phyloP scores from a whole-genome alignment of 2,797 vertebrate genomes.

The Coluber constrictor region DNA sequence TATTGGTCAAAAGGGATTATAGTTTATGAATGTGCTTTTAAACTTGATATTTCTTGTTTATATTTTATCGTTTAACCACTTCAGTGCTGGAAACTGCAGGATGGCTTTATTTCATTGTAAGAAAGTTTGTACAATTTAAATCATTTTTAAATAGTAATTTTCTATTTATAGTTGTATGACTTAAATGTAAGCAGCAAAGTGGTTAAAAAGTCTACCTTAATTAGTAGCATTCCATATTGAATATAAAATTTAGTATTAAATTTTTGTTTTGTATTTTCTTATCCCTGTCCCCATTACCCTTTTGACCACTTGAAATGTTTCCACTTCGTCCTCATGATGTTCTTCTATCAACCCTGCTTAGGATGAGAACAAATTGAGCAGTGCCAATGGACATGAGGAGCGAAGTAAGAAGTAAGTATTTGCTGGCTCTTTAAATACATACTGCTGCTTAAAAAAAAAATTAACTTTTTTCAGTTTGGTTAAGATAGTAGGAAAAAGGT shows the following conservation, averaged over 20 bases:
- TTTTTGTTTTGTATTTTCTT: slow-evolving; percentile 92
- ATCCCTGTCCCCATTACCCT: slow-evolving; percentile 85
- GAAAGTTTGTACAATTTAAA: slow-evolving; percentile 69
- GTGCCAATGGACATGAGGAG: slow-evolving; percentile 90
- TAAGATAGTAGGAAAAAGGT: not conserved
- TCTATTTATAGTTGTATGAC: slow-evolving; percentile 69
- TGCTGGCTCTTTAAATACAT: not conserved
- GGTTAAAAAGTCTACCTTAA: slow-evolving; percentile 79
- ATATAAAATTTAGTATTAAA: slow-evolving; percentile 81
- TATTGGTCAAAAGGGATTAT: slow-evolving; percentile 80
- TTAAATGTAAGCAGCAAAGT: slow-evolving; percentile 79
- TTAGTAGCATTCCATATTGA: slow-evolving; percentile 76
- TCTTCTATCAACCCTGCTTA: slow-evolving; percentile 99
- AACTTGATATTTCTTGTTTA: slow-evolving; percentile 68
- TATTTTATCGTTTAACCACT: slow-evolving; percentile 74
- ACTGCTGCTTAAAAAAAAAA: not conserved
- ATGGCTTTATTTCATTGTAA: slow-evolving; percentile 73
- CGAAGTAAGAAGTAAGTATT: slow-evolving; percentile 90
- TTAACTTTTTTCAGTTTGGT: not conserved
- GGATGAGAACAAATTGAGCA: slow-evolving; percentile 95
- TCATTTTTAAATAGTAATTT: slow-evolving; percentile 64
- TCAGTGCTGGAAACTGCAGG: slow-evolving; percentile 72
- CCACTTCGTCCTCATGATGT: slow-evolving; percentile 96
- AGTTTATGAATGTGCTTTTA: slow-evolving; percentile 74
- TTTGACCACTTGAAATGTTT: slow-evolving; percentile 98